Percentiles rank a stretch among this genome's conserved stretches.
Conservation (phyloP, 2,113 vertebrate species). For the Ivindomyrus marchei region DNA sequence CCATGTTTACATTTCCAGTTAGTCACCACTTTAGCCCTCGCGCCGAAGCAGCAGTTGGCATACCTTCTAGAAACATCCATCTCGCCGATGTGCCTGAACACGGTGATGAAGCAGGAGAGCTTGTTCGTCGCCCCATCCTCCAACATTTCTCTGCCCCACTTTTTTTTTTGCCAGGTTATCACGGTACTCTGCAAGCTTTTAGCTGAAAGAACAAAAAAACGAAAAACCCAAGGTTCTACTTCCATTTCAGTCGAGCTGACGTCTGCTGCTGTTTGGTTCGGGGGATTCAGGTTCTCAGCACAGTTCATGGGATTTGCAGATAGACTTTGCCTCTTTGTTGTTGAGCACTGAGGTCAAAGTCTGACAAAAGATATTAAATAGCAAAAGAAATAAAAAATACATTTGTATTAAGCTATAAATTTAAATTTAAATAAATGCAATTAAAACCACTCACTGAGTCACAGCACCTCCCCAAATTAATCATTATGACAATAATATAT, state of each 20-base stretch:
- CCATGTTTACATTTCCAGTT: background rate
- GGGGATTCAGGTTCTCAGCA: background rate
- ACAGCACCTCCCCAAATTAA: background rate
- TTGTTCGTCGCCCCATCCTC: conserved; percentile 76
- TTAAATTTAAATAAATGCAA: background rate
- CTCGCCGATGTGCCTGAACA: conserved; percentile 76
- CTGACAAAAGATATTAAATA: background rate
- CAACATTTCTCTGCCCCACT: conserved; percentile 72
- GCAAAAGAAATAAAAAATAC: background rate
- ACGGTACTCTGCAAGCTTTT: conserved; percentile 30
- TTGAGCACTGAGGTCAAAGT: background rate
- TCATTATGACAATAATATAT: background rate
- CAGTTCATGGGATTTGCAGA: background rate
- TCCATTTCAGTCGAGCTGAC: background rate
- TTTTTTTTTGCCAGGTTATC: conserved; percentile 72
- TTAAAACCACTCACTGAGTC: background rate
- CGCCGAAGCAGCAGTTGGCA: background rate
- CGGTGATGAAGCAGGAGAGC: conserved; percentile 71
- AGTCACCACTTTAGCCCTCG: background rate
- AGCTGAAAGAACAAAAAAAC: background rate
- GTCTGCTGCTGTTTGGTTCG: background rate
- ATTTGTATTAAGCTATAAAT: background rate
- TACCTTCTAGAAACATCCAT: conserved; percentile 80
- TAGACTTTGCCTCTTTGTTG: background rate
- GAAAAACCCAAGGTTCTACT: conserved; percentile 63